Evolutionary conservation across 2,888 invertebrate species (phyloP), one percentile per base, ranked within the genome.

Genomic region (Drosophila parthenogenetica): DNA sequence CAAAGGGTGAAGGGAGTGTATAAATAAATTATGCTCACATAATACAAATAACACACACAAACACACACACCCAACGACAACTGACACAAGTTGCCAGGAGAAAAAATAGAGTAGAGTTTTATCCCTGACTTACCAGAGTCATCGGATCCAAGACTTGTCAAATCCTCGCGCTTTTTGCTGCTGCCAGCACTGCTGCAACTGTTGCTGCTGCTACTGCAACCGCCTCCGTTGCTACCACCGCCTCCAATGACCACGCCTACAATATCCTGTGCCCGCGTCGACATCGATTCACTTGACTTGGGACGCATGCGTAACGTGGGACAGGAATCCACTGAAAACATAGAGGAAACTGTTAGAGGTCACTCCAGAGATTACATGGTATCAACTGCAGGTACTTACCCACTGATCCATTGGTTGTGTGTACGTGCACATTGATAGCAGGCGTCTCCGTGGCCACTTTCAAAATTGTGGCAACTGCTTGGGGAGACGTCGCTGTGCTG

Each of bases 131-230:
- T 78, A 92, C 92, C 93, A 43, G 94, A 94, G 90, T 94, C 94
- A 87, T 94, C 94, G 1, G 94, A 94, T 10, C 94, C 94, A 22
- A 94, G 91, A 86, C 94, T 94, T 50, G 93, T 93, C 77, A 93
- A 91, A 87, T 94, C 94, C 81, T 93, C 93, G 16, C 93, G 92
- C 64, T 92, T 92, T 75, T 92, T 92, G 54, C 79, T 78, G 66
- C 85, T 77, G 37, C 78, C 77, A 8, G 77, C 71, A 66, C 77
- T 77, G 71, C 84, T 76, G 72, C 84, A 75, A 58, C 76, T 70
- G 40, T 74, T 80, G 54, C 69, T 77, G 69, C 76, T 81, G 61
- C 76, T 77, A 76, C 64, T 61, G 73, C 62, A 35, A 51, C 70
- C 76, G 69, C 76, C 79, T 55, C 77, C 74, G 74, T 63, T 60